A percentile compares a stretch with the other conserved stretches of the same genome.
These are phyloP conservation scores for Lordiphosa collinella DNA, from an alignment of 1,140 invertebrate species.

Conservation along the genomic window DNA sequence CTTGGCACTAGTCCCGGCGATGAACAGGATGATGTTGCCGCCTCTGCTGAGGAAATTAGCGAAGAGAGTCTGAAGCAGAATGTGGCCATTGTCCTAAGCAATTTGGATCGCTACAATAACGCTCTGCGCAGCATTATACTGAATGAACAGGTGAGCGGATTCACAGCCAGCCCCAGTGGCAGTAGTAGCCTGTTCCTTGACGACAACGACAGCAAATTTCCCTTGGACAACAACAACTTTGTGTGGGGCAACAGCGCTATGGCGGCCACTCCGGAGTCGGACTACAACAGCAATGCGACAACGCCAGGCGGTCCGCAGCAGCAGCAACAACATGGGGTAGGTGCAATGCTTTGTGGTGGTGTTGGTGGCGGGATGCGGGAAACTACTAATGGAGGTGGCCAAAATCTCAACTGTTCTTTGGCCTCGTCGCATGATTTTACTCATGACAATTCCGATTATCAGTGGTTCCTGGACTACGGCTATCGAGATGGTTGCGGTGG, in stretches of 20 bases:
- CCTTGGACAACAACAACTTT: constrained; percentile 47
- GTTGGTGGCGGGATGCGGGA: constrained; percentile 42
- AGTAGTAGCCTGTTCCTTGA: constrained; percentile 45
- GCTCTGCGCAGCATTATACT: constrained; percentile 75
- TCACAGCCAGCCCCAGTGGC: constrained; percentile 31
- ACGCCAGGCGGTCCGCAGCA: constrained; percentile 59
- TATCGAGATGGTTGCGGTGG: constrained; percentile 89
- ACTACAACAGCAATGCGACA: constrained; percentile 83
- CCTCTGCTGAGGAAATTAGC: constrained; percentile 64
- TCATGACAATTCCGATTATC: constrained; percentile 93
- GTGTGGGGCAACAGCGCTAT: constrained; percentile 31
- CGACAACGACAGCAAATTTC: constrained; percentile 27
- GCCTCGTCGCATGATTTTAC: constrained; percentile 85
- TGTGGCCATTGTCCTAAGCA: constrained; percentile 78
- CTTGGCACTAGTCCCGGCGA: constrained; percentile 11
- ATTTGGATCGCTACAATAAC: constrained; percentile 77
- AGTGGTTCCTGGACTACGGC: constrained; percentile 93
- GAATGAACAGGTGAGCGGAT: constrained; percentile 74
- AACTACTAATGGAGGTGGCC: constrained; percentile 44
- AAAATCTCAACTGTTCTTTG: constrained; percentile 77
- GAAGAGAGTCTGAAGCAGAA: constrained; percentile 78
- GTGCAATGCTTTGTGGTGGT: constrained; percentile 65
- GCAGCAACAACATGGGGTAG: constrained; percentile 69
- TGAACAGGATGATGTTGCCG: constrained; percentile 5
- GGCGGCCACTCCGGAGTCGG: constrained; percentile 81